Evolutionary conservation across 2,113 vertebrate species (phyloP), one percentile per base, ranked within the genome.

Genomic region (Corapipo altera): DNA sequence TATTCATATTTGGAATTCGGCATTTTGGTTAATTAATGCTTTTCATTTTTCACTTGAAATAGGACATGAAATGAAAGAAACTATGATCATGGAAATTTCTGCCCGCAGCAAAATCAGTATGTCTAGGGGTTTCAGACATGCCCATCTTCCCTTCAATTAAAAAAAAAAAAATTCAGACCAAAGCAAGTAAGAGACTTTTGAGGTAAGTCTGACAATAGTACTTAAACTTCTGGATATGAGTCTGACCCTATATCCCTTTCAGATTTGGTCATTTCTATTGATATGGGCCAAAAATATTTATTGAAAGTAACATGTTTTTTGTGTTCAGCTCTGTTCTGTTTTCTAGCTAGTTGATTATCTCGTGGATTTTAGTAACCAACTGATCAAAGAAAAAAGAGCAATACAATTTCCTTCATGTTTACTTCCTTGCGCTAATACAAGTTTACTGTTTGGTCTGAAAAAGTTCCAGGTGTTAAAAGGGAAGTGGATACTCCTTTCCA

Each of bases 391-490:
- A 97, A 98, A 98, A 98, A 98, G 98, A 96, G 95, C 97, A 14
- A 98, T 98, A 91, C 98, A 98, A 93, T 98, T 98, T 96, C 98
- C 98, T 49, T 98, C 98, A 44, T 95, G 97, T 99, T 98, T 99
- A 99, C 93, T 98, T 97, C 85, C 97, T 98, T 71, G 97, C 98
- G 96, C 92, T 97, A 98, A 98, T 77, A 98, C 96, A 61, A 98
- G 98, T 98, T 98, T 94, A 98, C 96, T 59, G 97, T 97, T 46
- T 97, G 96, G 97, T 98, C 96, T n/a, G 98, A 98, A 95, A 98
- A 97, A 94, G 95, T 96, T 93, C 58, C 95, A 80, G 88, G 82
- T 23, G 98, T 98, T 96, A 98, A 98, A 95, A 96, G 97, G 88
- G 97, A 98, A 82, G 93, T 97, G 26, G 98, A 98, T 93, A 94